These are phyloP conservation scores for Agrypnia vestita DNA, from an alignment of 1,140 invertebrate species.

Conservation along the genomic window DNA sequence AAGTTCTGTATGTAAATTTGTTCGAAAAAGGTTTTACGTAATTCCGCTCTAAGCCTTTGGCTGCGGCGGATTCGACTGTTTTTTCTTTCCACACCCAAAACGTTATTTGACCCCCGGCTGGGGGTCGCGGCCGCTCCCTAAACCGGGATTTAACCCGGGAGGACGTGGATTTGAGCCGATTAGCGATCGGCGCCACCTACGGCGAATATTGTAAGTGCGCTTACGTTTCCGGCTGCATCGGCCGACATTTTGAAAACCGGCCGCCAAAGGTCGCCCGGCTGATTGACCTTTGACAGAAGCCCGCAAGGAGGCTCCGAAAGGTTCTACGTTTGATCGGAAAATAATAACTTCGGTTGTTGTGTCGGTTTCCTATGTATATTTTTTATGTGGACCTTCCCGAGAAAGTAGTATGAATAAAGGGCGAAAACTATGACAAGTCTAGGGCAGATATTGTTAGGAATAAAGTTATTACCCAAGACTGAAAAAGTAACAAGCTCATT, in stretches of 20 bases:
- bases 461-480: too few species aligned
- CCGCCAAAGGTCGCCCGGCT: neutral
- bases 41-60: too few species aligned
- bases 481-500: too few species aligned
- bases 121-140: neutral
- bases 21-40: too few species aligned
- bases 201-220: conserved; percentile 18
- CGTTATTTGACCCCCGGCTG: conserved; percentile 1
- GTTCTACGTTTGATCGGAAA: too few species aligned
- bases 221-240: neutral
- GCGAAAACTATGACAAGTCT: too few species aligned
- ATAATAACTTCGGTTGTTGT: too few species aligned
- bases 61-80: neutral
- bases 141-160: conserved; percentile 3
- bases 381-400: too few species aligned
- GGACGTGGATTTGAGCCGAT: conserved; percentile 13
- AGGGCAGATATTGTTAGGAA: too few species aligned
- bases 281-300: neutral
- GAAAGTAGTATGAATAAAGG: too few species aligned
- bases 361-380: too few species aligned
- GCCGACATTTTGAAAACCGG: neutral
- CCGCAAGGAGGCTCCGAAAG: neutral
- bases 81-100: neutral
- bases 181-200: conserved; percentile 18
- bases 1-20: too few species aligned